Percentiles rank a stretch among this genome's conserved stretches.
Conservation (phyloP, 2,888 invertebrate species). For the Yponomeuta cagnagella region DNA sequence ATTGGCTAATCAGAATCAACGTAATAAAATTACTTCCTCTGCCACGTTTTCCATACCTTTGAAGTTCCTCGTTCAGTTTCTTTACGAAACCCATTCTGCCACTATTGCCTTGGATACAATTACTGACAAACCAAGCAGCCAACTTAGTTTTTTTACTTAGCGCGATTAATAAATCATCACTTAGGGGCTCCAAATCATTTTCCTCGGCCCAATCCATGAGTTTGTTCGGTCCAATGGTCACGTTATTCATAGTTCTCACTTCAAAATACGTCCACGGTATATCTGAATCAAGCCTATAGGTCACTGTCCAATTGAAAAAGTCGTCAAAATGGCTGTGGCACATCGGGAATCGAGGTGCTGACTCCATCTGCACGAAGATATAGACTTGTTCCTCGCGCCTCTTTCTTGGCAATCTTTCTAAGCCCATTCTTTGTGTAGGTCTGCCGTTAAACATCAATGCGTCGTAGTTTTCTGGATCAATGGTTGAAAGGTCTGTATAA, state of each 20-base stretch:
- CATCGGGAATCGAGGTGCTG: slow-evolving; percentile 43
- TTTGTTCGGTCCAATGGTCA: slow-evolving; percentile 42
- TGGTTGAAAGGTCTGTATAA: not conserved
- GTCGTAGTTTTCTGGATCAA: slow-evolving; percentile 33
- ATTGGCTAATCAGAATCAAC: too few relatives aligned
- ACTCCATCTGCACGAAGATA: slow-evolving; percentile 51
- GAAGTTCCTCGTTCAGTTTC: slow-evolving; percentile 37
- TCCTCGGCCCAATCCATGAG: slow-evolving; percentile 36
- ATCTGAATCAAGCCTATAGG: slow-evolving; percentile 56
- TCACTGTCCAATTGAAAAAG: slow-evolving; percentile 68
- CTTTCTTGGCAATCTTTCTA: slow-evolving; percentile 3
- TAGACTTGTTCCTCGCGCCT: slow-evolving; percentile 41
- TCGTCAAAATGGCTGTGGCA: slow-evolving; percentile 46
- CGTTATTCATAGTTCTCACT: slow-evolving; percentile 35
- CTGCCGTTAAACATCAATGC: slow-evolving; percentile 26
- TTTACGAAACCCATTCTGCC: slow-evolving; percentile 40
- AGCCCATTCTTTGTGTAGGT: slow-evolving; percentile 13
- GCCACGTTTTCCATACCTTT: not conserved
- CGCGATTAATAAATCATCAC: slow-evolving; percentile 24
- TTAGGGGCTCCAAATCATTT: slow-evolving; percentile 34
- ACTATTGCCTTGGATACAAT: slow-evolving; percentile 40
- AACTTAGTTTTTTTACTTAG: slow-evolving; percentile 43
- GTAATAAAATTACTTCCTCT: too few relatives aligned
- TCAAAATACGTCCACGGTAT: slow-evolving; percentile 51
- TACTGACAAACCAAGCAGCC: slow-evolving; percentile 48